A percentile compares a stretch with the other conserved stretches of the same genome.
phyloP scores from a whole-genome alignment of 2,797 vertebrate species.

The Novumbra hubbsi region DNA sequence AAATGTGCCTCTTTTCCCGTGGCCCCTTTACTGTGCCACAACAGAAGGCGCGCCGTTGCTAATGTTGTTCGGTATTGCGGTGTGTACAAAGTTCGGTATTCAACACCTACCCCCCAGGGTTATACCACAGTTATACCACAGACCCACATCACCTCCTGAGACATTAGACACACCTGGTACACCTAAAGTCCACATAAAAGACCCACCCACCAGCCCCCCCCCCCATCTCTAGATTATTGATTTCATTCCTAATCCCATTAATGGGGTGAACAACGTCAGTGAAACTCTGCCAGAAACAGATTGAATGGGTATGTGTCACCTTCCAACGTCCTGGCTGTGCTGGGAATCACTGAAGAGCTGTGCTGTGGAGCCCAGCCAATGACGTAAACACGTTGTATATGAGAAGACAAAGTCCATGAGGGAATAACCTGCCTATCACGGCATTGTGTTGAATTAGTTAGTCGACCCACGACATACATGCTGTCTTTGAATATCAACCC shows the following conservation, averaged over 20 bases:
- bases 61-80: not conserved
- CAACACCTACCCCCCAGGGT: conserved; percentile 7
- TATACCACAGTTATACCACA: conserved; percentile 11
- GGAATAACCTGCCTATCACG: no score
- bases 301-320: conserved; percentile 8
- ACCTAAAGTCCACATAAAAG: conserved; percentile 31
- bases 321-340: not conserved
- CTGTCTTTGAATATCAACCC: not conserved
- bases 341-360: not conserved
- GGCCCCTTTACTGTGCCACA: not conserved
- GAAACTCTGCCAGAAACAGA: not conserved
- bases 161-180: conserved; percentile 12
- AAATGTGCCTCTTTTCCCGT: not conserved
- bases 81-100: not conserved
- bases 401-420: no score
- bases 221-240: conserved; percentile 50
- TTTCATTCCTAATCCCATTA: conserved; percentile 48
- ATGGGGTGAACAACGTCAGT: conserved; percentile 44
- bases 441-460: no score
- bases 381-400: not conserved
- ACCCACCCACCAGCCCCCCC: conserved; percentile 33
- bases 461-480: no score
- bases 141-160: conserved; percentile 23
- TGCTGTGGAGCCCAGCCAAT: not conserved
- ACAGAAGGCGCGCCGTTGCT: not conserved